Evolutionary conservation across 2,113 vertebrate genomes (phyloP), one percentile per base, ranked within the genome.

Genomic region (Oreochromis aureus): DNA sequence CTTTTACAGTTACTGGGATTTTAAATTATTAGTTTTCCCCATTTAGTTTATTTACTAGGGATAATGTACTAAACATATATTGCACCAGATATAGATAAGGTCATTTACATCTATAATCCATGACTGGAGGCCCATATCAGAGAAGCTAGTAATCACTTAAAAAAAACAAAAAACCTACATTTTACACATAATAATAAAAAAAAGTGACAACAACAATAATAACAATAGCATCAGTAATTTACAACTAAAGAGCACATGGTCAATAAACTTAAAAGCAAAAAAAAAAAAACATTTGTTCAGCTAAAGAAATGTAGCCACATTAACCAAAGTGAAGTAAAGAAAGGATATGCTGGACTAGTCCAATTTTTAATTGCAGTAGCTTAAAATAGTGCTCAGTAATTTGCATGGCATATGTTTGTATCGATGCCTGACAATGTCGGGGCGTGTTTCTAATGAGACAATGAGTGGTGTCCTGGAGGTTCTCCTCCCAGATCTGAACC

Each of bases 281-380:
- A 24, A 24, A 22, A 24, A 24, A 73, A 73, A 30, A 4, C 13
- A 30, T 76, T 48, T 76, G 69, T 11, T 48, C 41, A 48, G 41
- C 24, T 46, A 48, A 48, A 27, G 69, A 73, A 73, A 48, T 76
- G 24, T 30, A 76, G 30, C 69, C 13, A 48, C 6, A 18, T 76
- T 16, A 76, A 76, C 69, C 9, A 46, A 30, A 73, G 18, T 63
- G 4, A 63, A 66, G 61, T 66, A 32, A 66, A 66, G 61, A 66
- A 12, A 66, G 1, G 10, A 66, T 66, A 10, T 0, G 6, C 10
- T 4, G 6, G 10, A 18, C 18, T 66, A n/a, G 32, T 36, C 61
- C 32, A 5, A 66, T 36, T 66, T 66, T 5, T 36, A 66, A 66
- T 66, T n/a, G 61, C 32, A 66, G 32, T n/a, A 36, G n/a, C 32